Base-by-base conservation (phyloP, 2,888 invertebrate genomes). In the Epiblema foenella region DNA sequence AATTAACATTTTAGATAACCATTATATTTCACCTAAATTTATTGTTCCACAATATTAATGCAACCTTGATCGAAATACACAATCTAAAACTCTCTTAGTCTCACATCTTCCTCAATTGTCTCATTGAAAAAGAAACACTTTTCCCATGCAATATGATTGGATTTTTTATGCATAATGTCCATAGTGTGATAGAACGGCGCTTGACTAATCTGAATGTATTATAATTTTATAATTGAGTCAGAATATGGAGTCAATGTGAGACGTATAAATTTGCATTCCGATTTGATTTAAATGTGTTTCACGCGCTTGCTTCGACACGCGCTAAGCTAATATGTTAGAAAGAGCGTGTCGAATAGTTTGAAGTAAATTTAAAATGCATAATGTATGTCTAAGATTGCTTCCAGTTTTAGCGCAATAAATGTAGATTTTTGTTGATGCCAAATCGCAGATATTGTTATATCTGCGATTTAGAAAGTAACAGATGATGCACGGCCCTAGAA, bases 51-150 rank as follows among this genome's bases (percentile, higher is more conserved):
- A 15, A 54, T 24, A 24, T 33, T 18, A 64, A 64, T 52, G 51
- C 64, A 58, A 58, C 69, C 69, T 65, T 65, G 64, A 69, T 65
- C 69, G 52, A 20, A 64, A 57, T 58, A 51, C n/a, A 15, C 10
- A n/a, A 52, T 39, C 39, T 0, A 9, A 39, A 24, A 39, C 8
- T 24, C 39, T 39, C 52, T 15, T 8, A 39, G 20, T 17, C 52
- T 64, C 52, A 0, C 54, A 12, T 39, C 39, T 54, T n/a, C 20
- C 20, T n/a, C 0, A 52, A 54, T 37, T n/a, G n/a, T 2, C 8
- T 2, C n/a, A 1, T 52, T 20, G 8, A 1, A 54, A 54, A 52
- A 39, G 0, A 9, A 11, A 39, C n/a, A n/a, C 11, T 1, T 39
- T 54, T 1, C 1, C 9, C 10, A 24, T 15, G 15, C 0, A 54